phyloP scores from a whole-genome alignment of 2,888 invertebrate genomes.

The Macrosiphum euphorbiae region DNA sequence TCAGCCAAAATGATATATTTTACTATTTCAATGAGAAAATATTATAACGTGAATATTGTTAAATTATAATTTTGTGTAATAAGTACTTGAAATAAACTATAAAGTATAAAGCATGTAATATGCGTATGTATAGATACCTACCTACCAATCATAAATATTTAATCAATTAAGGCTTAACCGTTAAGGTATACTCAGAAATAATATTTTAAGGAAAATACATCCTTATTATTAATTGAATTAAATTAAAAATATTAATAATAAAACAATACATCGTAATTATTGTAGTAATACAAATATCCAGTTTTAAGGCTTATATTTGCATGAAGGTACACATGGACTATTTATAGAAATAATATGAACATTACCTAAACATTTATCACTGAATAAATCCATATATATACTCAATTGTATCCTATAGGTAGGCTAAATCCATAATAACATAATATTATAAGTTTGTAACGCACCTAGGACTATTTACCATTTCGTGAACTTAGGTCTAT shows the following conservation, averaged over 20 bases:
- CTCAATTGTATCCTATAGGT: not conserved
- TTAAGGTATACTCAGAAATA: not conserved
- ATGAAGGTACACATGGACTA: not conserved
- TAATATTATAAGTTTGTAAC: not conserved
- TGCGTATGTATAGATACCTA: too few species aligned
- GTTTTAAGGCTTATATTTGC: not conserved
- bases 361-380: not conserved
- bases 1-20: not conserved
- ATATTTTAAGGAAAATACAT: not conserved
- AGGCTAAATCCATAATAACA: not conserved
- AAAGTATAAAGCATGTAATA: not conserved
- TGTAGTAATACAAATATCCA: not conserved
- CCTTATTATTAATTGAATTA: not conserved
- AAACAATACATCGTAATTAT: not conserved
- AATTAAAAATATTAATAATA: not conserved
- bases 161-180: not conserved
- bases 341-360: not conserved
- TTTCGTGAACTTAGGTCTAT: not conserved
- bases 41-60: not conserved
- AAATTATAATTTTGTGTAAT: not conserved
- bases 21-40: not conserved
- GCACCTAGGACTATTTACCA: not conserved
- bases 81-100: not conserved
- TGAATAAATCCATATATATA: not conserved
- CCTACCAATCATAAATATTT: not conserved